phyloP scores from a whole-genome alignment of 2,888 invertebrate genomes.

The Apocheima hispidaria region DNA sequence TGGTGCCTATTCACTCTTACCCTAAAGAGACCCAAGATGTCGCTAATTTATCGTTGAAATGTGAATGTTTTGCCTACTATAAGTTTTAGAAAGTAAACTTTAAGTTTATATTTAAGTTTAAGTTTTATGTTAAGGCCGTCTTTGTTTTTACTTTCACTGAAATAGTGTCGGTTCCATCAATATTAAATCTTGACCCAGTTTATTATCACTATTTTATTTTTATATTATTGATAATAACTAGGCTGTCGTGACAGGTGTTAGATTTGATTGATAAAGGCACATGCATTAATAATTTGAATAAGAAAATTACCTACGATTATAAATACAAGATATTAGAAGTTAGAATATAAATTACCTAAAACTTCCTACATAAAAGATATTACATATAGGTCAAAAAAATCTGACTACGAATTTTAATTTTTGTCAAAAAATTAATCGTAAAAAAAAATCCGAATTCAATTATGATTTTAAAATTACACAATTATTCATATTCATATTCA shows the following conservation, averaged over 20 bases:
- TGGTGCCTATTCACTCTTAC: no score
- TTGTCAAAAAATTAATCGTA: no score
- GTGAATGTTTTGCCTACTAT: no score
- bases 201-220: conserved; percentile 33
- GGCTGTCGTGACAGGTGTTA: conserved; percentile 9
- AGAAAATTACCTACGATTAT: background rate
- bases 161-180: conserved; percentile 13
- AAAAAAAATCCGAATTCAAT: no score
- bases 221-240: conserved; percentile 30
- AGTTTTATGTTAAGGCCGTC: background rate
- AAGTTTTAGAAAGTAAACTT: no score
- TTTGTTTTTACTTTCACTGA: conserved; percentile 12
- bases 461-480: no score
- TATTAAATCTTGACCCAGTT: conserved; percentile 34
- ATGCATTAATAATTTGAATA: background rate
- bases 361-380: background rate
- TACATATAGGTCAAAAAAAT: background rate
- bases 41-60: no score
- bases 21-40: no score
- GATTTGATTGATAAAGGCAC: conserved; percentile 1
- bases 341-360: no score
- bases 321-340: no score
- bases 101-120: background rate
- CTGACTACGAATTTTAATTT: no score
- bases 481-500: no score